phyloP scores from a whole-genome alignment of 2,888 invertebrate genomes.

The Netelia melanura region DNA sequence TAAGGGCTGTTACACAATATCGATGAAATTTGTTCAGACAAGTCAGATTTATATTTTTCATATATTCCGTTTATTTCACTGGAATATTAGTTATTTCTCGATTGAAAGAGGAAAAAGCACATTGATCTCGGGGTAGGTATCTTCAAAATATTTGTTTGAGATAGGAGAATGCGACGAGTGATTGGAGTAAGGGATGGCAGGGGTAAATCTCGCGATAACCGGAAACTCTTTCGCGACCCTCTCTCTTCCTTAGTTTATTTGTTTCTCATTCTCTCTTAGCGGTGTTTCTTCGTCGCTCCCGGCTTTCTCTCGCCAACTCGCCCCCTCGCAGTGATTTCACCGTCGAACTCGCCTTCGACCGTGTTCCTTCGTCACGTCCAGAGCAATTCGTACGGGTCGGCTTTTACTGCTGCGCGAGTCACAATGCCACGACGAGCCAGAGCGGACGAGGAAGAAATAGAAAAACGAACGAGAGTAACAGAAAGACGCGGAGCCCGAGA shows the following conservation, averaged over 20 bases:
- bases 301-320: constrained; percentile 12
- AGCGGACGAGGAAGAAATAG: constrained; percentile 25
- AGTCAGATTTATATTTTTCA: background rate
- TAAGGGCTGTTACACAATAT: background rate
- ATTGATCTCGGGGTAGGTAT: background rate
- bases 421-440: constrained; percentile 35
- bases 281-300: constrained; percentile 46
- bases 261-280: constrained; percentile 19
- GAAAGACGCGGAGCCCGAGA: constrained; percentile 15
- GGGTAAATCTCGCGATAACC: constrained; percentile 55
- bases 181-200: constrained; percentile 44
- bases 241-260: constrained; percentile 50
- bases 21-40: background rate
- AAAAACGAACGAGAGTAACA: constrained; percentile 34
- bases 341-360: constrained; percentile 5
- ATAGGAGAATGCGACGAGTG: constrained; percentile 20
- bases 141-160: constrained; percentile 2
- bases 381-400: constrained; percentile 73
- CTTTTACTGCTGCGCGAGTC: constrained; percentile 73
- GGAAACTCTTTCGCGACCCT: constrained; percentile 52
- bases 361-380: constrained; percentile 68
- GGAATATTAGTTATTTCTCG: constrained; percentile 1
- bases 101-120: background rate
- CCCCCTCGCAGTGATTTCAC: background rate
- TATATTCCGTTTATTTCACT: no score